Conservation (phyloP, 2,797 vertebrate species). For the Danionella dracula region DNA sequence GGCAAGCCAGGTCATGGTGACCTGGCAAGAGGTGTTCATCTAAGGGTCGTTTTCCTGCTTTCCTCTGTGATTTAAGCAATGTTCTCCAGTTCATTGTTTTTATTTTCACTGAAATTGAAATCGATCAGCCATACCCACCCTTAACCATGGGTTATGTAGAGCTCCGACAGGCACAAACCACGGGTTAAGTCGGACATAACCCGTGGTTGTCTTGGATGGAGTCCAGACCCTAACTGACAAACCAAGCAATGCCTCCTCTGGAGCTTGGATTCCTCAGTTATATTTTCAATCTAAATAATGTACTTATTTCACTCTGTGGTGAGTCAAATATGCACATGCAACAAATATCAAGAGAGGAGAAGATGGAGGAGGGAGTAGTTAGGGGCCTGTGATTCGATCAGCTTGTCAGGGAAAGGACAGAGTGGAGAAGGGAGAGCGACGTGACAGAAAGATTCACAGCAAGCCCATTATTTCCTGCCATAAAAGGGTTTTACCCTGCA, state of each 20-base stretch:
- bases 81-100: conserved; percentile 31
- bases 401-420: conserved; percentile 14
- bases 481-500: conserved; percentile 27
- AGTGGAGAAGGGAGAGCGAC: conserved; percentile 7
- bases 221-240: conserved; percentile 47
- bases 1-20: conserved; percentile 26
- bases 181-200: conserved; percentile 36
- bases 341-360: conserved; percentile 14
- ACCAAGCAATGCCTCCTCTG: conserved; percentile 40
- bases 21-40: conserved; percentile 10
- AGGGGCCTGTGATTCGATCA: background rate
- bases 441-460: conserved; percentile 22
- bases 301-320: conserved; percentile 19
- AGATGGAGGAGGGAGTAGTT: background rate
- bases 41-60: conserved; percentile 30
- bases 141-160: conserved; percentile 39
- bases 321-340: conserved; percentile 25
- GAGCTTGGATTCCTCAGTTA: conserved; percentile 4
- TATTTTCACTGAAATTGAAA: conserved; percentile 59
- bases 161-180: conserved; percentile 37
- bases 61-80: conserved; percentile 22
- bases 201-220: conserved; percentile 40
- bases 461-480: conserved; percentile 31
- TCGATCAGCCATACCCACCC: conserved; percentile 43
- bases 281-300: conserved; percentile 28